Evolutionary conservation across 2,888 invertebrate species (phyloP).

Genomic region (Schizaphis graminum): DNA sequence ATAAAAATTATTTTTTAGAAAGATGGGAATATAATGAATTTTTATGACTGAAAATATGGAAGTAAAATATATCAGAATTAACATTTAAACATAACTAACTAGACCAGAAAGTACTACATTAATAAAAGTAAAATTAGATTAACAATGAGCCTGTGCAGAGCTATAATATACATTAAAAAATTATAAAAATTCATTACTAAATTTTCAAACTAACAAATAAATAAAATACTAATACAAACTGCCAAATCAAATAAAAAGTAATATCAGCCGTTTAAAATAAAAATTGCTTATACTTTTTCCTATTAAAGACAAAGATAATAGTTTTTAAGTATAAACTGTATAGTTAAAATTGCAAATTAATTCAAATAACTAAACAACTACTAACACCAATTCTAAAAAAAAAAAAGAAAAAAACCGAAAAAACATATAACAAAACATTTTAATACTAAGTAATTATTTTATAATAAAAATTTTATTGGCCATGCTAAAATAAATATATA

Average conservation of each 20-base stretch:
- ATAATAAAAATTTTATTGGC: not conserved
- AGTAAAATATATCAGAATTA: not conserved
- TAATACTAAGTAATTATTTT: not conserved
- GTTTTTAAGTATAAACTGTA: not conserved
- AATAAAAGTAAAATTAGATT: not conserved
- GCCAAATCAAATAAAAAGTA: not conserved
- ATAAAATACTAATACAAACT: constrained; percentile 7
- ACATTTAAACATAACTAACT: not conserved
- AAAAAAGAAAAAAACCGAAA: not conserved
- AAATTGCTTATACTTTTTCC: not conserved
- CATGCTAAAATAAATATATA: constrained; percentile 28
- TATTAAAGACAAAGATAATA: not conserved
- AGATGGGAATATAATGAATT: not conserved
- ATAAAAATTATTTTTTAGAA: not conserved
- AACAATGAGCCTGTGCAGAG: not conserved
- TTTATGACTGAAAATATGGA: not conserved
- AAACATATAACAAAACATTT: not conserved
- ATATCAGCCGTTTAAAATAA: not conserved
- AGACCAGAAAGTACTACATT: not conserved
- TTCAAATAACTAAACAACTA: not conserved
- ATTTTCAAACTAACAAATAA: constrained; percentile 27
- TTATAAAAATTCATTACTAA: not conserved
- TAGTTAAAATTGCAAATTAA: not conserved
- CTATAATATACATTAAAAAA: not conserved
- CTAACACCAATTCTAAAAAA: constrained; percentile 5